phyloP scores from a whole-genome alignment of 2,113 vertebrate species.

The Carassius gibelio region DNA sequence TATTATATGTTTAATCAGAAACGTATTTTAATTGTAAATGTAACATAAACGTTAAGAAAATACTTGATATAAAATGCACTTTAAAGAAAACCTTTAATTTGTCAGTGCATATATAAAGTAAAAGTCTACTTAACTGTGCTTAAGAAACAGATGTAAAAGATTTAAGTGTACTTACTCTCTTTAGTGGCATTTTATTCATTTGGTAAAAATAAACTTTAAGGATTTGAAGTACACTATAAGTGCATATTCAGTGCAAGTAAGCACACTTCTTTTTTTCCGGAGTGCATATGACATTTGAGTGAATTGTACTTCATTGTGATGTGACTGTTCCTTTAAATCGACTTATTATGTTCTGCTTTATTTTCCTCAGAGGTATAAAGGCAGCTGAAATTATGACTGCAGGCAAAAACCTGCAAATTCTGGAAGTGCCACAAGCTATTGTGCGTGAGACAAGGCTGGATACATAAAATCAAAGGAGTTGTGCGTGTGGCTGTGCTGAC shows the following conservation, averaged over 20 bases:
- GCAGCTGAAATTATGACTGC: conserved; percentile 65
- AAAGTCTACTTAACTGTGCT: background rate
- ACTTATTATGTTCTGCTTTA: conserved; percentile 18
- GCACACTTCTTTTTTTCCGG: background rate
- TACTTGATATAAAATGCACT: background rate
- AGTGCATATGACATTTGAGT: background rate
- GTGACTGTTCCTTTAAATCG: conserved; percentile 27
- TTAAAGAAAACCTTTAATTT: background rate
- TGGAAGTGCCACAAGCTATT: conserved; percentile 68
- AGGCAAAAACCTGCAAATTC: conserved; percentile 62
- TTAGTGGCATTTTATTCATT: background rate
- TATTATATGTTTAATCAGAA: background rate
- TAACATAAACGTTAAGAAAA: too few species aligned
- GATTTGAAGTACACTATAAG: background rate
- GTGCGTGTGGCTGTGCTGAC: conserved; percentile 72
- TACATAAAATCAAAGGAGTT: conserved; percentile 72
- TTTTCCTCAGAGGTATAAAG: conserved; percentile 48
- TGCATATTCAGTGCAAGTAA: background rate
- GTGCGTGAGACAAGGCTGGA: conserved; percentile 68
- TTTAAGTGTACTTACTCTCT: background rate
- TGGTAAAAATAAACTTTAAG: background rate
- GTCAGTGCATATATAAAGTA: background rate
- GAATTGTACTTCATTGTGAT: background rate
- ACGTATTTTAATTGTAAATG: background rate
- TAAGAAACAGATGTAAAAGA: background rate